A percentile compares a stretch with the other conserved stretches of the same genome.
Evolutionary conservation across 92 coral and sea anemone species (phyloP).

Genomic region (Zoanthus sansibaricus): DNA sequence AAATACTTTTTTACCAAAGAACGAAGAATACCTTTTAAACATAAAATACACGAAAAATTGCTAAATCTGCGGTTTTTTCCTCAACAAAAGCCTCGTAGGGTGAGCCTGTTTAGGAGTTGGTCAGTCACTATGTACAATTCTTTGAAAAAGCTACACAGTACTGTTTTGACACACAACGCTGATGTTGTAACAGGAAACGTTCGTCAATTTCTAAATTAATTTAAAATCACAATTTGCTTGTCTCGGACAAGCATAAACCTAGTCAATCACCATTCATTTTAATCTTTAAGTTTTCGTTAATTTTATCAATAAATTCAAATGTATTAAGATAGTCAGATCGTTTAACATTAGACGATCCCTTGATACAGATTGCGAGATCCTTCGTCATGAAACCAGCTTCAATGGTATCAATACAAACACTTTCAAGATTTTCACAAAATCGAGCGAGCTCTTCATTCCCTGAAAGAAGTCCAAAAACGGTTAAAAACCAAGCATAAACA

Average conservation of each 20-base stretch:
- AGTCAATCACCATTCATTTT: constrained; percentile 64
- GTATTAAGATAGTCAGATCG: constrained; percentile 95
- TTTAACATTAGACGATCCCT: constrained; percentile 79
- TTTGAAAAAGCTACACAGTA: too few relatives aligned
- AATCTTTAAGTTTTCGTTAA: constrained; percentile 74
- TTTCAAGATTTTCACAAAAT: constrained; percentile 86
- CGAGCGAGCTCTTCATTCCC: constrained; percentile 77
- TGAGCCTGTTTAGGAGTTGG: too few relatives aligned
- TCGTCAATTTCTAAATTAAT: background rate
- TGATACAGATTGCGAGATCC: constrained; percentile 95
- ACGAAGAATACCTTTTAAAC: too few relatives aligned
- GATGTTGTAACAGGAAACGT: background rate
- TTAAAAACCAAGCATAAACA: too few relatives aligned
- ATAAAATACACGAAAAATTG: too few relatives aligned
- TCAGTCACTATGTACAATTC: too few relatives aligned
- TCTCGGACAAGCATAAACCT: constrained; percentile 42
- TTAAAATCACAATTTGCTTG: constrained; percentile 31
- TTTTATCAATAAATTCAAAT: constrained; percentile 94
- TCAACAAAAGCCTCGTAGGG: too few relatives aligned
- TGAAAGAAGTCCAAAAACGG: constrained; percentile 25
- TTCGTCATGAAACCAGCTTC: constrained; percentile 96
- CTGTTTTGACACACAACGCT: background rate
- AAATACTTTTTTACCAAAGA: too few relatives aligned
- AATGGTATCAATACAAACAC: constrained; percentile 86
- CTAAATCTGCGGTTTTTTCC: too few relatives aligned